Conservation (phyloP, 2,113 vertebrate species). For the Oreochromis spilurus region DNA sequence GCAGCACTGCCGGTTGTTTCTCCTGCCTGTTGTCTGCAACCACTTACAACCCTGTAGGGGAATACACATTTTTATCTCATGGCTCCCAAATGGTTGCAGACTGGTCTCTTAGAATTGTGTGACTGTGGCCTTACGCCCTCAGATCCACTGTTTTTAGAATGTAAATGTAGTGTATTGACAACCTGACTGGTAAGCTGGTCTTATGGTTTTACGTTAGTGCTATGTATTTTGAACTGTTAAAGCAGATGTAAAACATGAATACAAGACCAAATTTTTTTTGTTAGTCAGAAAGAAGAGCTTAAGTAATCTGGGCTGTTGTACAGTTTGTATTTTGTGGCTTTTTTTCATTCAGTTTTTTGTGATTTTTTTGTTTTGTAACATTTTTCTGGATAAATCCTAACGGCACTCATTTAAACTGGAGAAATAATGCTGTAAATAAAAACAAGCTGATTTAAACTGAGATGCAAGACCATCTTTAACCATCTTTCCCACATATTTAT, state of each 20-base stretch:
- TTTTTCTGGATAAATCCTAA: neutral
- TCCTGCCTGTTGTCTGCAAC: neutral
- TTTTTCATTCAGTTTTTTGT: neutral
- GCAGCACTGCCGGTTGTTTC: neutral
- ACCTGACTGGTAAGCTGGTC: neutral
- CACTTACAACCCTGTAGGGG: neutral
- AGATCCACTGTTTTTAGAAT: neutral
- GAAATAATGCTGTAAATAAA: slow-evolving; percentile 51
- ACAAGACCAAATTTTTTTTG: neutral
- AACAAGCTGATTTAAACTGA: neutral
- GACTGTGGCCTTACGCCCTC: neutral
- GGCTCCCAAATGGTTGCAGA: neutral
- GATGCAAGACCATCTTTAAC: neutral
- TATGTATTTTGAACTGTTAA: neutral
- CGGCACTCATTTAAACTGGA: neutral
- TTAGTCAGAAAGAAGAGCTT: neutral
- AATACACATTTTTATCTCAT: neutral
- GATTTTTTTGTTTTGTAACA: neutral
- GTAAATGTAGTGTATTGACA: neutral
- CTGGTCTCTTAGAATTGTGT: neutral
- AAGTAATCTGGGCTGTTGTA: neutral
- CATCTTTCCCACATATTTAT: slow-evolving; percentile 16
- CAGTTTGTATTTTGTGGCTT: neutral
- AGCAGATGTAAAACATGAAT: neutral
- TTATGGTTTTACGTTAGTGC: neutral